Evolutionary conservation across 2,797 vertebrate genomes (phyloP), one percentile per base, ranked within the genome.

Genomic region (Smutsia gigantea): DNA sequence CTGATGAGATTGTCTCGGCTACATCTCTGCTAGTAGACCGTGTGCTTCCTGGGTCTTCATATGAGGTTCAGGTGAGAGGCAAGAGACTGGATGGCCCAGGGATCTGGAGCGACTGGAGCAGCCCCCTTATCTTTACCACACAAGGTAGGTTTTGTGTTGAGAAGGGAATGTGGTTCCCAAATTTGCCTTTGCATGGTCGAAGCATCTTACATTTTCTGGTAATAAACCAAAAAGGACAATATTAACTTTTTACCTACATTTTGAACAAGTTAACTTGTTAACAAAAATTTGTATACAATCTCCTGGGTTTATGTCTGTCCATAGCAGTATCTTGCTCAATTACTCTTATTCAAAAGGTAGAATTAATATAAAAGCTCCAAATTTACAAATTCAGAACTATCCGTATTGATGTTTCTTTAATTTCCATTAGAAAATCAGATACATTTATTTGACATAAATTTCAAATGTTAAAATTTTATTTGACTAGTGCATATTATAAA

Each of bases 91-190:
- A 27, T 0, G 95, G 97, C 2, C 98, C 98, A 1, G 98, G 98
- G 0, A 29, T 99, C 97, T 99, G 99, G 99, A 99, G 99, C 46
- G 98, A 99, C 68, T 99, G 99, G 99, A 99, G 99, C 87, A 55
- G 94, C 1, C 98, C 98, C 0, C 96, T 98, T 57, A 90, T 98
- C 46, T 98, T 99, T 94, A 98, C 59, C 25, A 89, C 98, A 34
- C 97, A 98, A 98, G 99, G 99, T 99, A 98, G 97, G 98, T 92
- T 66, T 42, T 19, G 3, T 25, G 8, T 34, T 64, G 1, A 75
- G 61, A 14, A 8, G 2, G 12, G 23, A 74, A 37, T 29, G 53
- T 2, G 4, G 14, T 61, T 82, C 42, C 31, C 61, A 53, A 29
- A 31, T 37, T 90, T 84, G 46, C 4, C n/a, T 93, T 93, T 66